Evolutionary conservation across 2,888 invertebrate species (phyloP).

Genomic region (Cheilosia vernalis): DNA sequence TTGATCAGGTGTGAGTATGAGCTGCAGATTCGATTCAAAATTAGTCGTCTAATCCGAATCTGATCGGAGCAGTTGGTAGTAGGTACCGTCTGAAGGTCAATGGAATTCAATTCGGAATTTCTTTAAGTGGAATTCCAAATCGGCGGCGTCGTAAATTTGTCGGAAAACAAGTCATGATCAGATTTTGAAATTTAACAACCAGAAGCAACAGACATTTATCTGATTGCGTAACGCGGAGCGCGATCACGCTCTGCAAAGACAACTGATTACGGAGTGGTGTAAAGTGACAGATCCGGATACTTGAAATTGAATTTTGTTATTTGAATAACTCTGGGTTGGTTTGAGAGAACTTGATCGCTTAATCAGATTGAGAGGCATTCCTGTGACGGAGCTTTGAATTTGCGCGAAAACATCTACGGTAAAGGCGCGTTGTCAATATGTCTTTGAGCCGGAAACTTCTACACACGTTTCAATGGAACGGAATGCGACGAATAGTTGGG

Average conservation of each 20-base stretch:
- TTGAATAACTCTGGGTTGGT: background rate
- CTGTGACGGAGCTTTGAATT: no score
- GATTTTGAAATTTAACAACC: conserved; percentile 26
- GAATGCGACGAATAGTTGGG: no score
- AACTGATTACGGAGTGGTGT: background rate
- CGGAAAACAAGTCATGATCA: conserved; percentile 11
- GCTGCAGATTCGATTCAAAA: background rate
- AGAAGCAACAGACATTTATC: background rate
- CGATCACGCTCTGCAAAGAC: background rate
- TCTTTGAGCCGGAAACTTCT: no score
- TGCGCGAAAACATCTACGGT: no score
- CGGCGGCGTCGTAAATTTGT: conserved; percentile 21
- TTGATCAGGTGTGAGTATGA: background rate
- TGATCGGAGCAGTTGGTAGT: conserved; percentile 4
- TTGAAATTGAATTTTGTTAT: background rate
- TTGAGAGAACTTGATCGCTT: background rate
- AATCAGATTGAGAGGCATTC: background rate
- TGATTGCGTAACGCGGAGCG: conserved; percentile 15
- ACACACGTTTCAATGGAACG: no score
- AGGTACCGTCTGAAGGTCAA: conserved; percentile 19
- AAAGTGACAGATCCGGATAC: background rate
- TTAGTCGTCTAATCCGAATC: conserved; percentile 20
- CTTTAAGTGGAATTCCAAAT: conserved; percentile 24
- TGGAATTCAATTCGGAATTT: conserved; percentile 15
- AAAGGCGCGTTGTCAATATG: no score